Evolutionary conservation across 2,888 invertebrate species (phyloP), one percentile per base, ranked within the genome.

Genomic region (Caenorhabditis panamensis): DNA sequence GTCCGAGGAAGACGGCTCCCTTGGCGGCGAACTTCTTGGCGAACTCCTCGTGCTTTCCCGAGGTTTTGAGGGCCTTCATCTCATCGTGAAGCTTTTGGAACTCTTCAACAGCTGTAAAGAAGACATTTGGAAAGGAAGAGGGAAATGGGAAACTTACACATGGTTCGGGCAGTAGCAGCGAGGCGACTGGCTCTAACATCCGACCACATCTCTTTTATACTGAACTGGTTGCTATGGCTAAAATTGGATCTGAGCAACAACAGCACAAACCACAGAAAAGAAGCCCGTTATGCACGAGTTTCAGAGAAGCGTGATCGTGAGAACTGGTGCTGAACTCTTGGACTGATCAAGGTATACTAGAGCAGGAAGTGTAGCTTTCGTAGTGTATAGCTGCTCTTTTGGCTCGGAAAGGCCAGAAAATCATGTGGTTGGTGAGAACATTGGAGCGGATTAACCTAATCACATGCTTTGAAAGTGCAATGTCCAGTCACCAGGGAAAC

Each of bases 11-110:
- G 64, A 63, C 53, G 54, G 77, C 62, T n/a, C 66, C 77, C 68
- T 82, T 77, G n/a, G 82, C 77, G 13, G 53, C 63, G 56, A 73
- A 82, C 49, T 71, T 71, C 56, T 72, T 73, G 24, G 71, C 68
- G 44, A 82, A 77, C 56, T 78, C 82, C 1, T 77, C 77, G 61
- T 73, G 72, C 28, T 78, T 78, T 31, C 68, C 73, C 11, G 77
- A 36, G 22, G 26, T 49, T 44, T 67, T 75, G 41, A 82, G 47
- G 16, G 72, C 77, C 5, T 41, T 47, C 72, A 82, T 77, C 62
- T 82, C 82, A 63, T 82, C 82, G 59, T 78, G 82, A 44, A 77
- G 59, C 31, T 82, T 77, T 73, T 82, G 77, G 73, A 82, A 82
- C 31, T 82, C 82, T 36, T 41, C 68, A 36, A 62, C 64, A 20